Evolutionary conservation across 2,888 invertebrate genomes (phyloP), one percentile per base, ranked within the genome.

Genomic region (Megalurothrips usitatus): DNA sequence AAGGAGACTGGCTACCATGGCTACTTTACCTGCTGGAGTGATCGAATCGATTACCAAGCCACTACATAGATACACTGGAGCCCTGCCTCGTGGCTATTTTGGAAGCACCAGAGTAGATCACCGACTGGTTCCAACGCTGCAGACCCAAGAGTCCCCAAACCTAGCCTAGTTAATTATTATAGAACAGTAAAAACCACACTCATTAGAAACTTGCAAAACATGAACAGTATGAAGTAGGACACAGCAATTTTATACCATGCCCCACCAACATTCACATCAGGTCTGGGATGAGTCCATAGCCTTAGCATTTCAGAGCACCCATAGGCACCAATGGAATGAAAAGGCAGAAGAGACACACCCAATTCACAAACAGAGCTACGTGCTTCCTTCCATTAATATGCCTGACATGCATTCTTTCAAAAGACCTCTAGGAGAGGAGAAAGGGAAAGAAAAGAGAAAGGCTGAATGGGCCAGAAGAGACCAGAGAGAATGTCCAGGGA

Each of bases 1-100:
- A 48, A 78, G 83, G 87, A 87, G 87, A 87, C 87, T 87, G 87
- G 87, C 87, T 87, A 85, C 85, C 87, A 86, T 86, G 86, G 85
- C 86, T 88, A 88, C 88, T 86, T 88, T 88, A 88, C 88, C 88
- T 88, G 86, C 86, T 63, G 48, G 78, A 82, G 81, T 80, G 82
- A 81, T 81, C 68, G 81, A 80, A 82, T 81, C 82, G 81, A 81
- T 52, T 79, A 79, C 79, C 80, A 79, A 79, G 78, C 34, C 52
- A 47, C 63, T 28, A 82, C 79, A 81, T 78, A 81, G 81, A 82
- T 80, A 82, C 81, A 82, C 58, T 58, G 80, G 80, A 78, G 78
- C 47, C 80, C 58, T 68, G 75, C 75, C 28, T 80, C 34, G 68
- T 68, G 47, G 80, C 80, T 47, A 80, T 68, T 47, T 43, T 19